phyloP scores from a whole-genome alignment of 2,888 invertebrate genomes.

The Portevinia maculata region DNA sequence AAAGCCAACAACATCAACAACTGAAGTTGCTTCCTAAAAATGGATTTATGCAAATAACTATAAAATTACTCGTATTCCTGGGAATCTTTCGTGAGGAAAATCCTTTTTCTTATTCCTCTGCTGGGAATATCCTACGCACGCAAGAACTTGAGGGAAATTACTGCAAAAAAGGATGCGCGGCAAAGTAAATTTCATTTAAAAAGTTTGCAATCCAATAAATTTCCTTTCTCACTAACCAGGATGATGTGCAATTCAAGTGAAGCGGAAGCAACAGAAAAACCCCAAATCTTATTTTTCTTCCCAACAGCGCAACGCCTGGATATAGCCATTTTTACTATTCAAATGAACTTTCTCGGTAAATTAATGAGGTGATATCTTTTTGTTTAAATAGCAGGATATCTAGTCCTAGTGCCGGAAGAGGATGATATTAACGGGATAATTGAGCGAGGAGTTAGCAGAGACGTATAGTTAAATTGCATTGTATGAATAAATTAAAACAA shows the following conservation, averaged over 20 bases:
- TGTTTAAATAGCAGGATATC: constrained; percentile 71
- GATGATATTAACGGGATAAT: constrained; percentile 69
- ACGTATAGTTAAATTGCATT: constrained; percentile 53
- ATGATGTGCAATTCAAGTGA: background rate
- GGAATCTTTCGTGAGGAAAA: too few species aligned
- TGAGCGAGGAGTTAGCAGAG: constrained; percentile 61
- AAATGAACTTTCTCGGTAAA: constrained; percentile 75
- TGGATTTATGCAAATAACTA: constrained; percentile 68
- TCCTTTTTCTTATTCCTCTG: constrained; percentile 13
- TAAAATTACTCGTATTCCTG: constrained; percentile 48
- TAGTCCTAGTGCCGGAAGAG: constrained; percentile 12
- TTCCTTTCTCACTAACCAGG: constrained; percentile 47
- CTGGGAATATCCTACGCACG: constrained; percentile 30
- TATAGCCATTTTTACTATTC: constrained; percentile 64
- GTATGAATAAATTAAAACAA: constrained; percentile 66
- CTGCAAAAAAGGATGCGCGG: constrained; percentile 48
- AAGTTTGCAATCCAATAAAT: constrained; percentile 73
- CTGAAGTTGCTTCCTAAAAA: constrained; percentile 33
- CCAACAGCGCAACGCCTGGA: background rate
- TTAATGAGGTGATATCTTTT: constrained; percentile 78
- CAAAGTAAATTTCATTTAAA: constrained; percentile 74
- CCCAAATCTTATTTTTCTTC: constrained; percentile 5
- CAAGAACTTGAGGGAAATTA: constrained; percentile 28
- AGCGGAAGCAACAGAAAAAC: constrained; percentile 1
- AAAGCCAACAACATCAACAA: constrained; percentile 25